These are phyloP conservation scores for Pollachius pollachius DNA, from an alignment of 2,113 vertebrate genomes.

Conservation along the genomic window DNA sequence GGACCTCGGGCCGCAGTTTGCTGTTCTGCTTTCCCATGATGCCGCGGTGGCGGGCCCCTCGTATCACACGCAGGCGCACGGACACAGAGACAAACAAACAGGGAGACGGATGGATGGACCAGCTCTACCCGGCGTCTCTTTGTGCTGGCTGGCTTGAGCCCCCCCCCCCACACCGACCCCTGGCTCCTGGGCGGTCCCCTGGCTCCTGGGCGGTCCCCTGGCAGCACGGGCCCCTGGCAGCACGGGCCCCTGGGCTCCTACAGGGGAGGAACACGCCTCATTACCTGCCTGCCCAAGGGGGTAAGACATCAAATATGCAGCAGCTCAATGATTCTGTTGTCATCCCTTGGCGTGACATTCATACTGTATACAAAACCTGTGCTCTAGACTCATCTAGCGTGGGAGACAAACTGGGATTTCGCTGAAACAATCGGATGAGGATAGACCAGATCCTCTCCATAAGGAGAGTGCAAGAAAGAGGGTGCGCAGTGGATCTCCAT, in stretches of 20 bases:
- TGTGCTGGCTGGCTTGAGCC: conserved; percentile 14
- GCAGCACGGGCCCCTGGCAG: not conserved
- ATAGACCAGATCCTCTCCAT: no score
- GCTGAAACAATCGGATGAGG: not conserved
- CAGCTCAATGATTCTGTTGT: conserved; percentile 39
- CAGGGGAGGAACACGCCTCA: conserved; percentile 48
- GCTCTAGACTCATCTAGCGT: conserved; percentile 15
- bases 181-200: not conserved
- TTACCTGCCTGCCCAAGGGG: conserved; percentile 25
- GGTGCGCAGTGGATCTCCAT: no score
- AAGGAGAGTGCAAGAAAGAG: not conserved
- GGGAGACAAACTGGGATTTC: conserved; percentile 1
- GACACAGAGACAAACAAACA: not conserved
- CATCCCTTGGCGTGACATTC: conserved; percentile 25
- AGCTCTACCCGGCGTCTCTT: not conserved
- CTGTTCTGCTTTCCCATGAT: conserved; percentile 80
- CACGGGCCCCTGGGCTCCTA: no score
- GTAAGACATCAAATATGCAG: conserved; percentile 57
- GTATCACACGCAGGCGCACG: not conserved
- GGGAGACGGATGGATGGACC: not conserved
- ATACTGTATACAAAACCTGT: conserved; percentile 18
- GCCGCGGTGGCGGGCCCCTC: no score
- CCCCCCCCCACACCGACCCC: conserved; percentile 37
- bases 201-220: not conserved
- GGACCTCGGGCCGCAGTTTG: conserved; percentile 76